phyloP scores from a whole-genome alignment of 1,140 invertebrate genomes.

The Eupristina koningsbergeri region DNA sequence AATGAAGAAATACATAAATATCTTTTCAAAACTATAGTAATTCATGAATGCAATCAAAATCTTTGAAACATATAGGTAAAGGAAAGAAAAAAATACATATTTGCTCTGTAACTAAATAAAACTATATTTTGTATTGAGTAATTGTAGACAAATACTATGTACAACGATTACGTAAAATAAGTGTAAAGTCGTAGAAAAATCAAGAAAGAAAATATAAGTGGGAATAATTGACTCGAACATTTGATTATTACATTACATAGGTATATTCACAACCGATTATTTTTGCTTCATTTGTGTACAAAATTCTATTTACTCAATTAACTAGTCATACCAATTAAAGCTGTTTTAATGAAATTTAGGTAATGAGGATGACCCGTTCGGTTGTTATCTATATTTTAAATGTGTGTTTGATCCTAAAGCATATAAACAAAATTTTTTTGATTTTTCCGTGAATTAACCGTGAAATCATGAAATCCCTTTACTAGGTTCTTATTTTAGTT shows the following conservation, averaged over 20 bases:
- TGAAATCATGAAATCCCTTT: too few relatives aligned
- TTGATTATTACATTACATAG: background rate
- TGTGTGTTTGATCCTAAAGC: background rate
- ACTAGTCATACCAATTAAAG: background rate
- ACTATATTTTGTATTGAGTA: background rate
- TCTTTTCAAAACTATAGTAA: too few relatives aligned
- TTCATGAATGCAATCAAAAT: background rate
- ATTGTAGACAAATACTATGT: background rate
- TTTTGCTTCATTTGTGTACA: background rate
- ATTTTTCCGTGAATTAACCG: too few relatives aligned
- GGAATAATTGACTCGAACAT: background rate
- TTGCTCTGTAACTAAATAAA: background rate
- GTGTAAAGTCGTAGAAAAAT: background rate
- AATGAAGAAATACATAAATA: background rate
- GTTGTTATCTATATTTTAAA: background rate
- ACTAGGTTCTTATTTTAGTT: too few relatives aligned
- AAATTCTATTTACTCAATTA: background rate
- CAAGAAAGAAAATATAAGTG: background rate
- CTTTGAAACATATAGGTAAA: background rate
- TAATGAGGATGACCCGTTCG: background rate
- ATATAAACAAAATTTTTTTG: background rate
- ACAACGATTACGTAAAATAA: background rate
- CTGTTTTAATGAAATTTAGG: background rate
- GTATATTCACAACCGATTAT: background rate
- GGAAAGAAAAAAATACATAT: background rate